Base-by-base conservation (phyloP, 2,797 vertebrate species). In the Anas bernieri region DNA sequence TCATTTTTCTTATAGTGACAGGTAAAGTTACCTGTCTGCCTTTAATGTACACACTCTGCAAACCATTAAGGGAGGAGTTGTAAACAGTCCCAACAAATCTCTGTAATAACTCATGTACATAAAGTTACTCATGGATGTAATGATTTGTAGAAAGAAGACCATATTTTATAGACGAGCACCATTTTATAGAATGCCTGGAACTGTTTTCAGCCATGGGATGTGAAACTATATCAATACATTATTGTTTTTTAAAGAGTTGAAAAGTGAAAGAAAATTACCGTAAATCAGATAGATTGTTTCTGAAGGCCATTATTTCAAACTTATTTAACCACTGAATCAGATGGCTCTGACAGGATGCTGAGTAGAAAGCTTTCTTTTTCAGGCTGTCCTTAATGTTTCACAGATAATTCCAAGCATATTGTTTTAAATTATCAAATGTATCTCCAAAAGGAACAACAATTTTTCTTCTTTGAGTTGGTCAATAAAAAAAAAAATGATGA, bases 401-500 rank as follows among this genome's bases (percentile, higher is more conserved):
- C 11, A 43, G 63, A 56, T 83, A 76, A 68, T 62, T 92, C 70
- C 46, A 81, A 85, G 59, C 50, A 80, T 74, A 80, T 85, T 94
- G 54, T 90, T 97, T 96, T 92, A 94, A 94, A 96, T 89, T 66
- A 73, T 64, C 64, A 79, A 86, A 83, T 39, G 6, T 33, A 78
- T 75, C 61, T 84, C 31, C 45, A 68, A 88, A 41, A 93, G 39
- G 33, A 90, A 37, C n/a, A 66, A 22, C 41, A 58, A 69, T 72
- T 94, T 96, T 96, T 92, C 76, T 92, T 92, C 76, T 88, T 69
- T 64, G 85, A 83, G 54, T 28, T 66, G 52, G 13, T 95, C 91
- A 86, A 92, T 94, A 89, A 69, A 96, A 94, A 96, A 94, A 41
- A 96, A 94, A 93, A 41, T 59, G 11, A 86, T 79, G 75, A 77